Conservation (phyloP, 1,140 invertebrate genomes). For the Drosophila fuyamai region DNA sequence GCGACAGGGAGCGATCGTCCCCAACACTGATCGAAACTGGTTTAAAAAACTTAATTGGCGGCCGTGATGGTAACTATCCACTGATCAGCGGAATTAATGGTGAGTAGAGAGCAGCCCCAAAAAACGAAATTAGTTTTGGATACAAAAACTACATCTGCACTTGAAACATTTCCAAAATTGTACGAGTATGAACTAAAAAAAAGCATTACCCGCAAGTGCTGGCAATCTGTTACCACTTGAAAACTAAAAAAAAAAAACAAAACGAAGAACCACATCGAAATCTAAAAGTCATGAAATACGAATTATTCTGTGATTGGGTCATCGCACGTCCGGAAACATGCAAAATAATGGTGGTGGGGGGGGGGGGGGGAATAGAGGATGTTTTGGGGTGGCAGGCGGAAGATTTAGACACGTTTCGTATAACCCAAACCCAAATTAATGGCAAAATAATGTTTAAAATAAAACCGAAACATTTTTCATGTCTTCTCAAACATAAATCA, state of each 20-base stretch:
- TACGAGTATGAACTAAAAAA: conserved; percentile 3
- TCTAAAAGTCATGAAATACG: conserved; percentile 34
- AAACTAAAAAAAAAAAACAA: conserved; percentile 5
- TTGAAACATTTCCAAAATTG: conserved; percentile 15
- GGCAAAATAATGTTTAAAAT: conserved; percentile 51
- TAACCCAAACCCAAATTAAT: conserved; percentile 46
- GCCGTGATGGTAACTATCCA: conserved; percentile 91
- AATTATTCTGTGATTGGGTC: conserved; percentile 47
- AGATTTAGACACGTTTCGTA: conserved; percentile 25
- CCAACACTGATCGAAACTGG: conserved; percentile 91
- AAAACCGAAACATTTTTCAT: conserved; percentile 45
- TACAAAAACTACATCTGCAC: not conserved
- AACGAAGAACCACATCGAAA: not conserved
- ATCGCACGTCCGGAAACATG: conserved; percentile 52
- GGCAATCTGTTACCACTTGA: conserved; percentile 45
- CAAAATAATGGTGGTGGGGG: conserved; percentile 34
- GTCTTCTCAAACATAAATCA: conserved; percentile 40
- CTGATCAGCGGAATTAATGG: conserved; percentile 89
- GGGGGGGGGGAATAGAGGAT: not conserved
- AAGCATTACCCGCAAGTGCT: conserved; percentile 35
- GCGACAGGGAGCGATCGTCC: conserved; percentile 91
- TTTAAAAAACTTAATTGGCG: conserved; percentile 91
- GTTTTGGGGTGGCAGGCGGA: not conserved
- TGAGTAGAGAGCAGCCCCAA: conserved; percentile 85
- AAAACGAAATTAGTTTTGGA: not conserved